Conservation (phyloP, 2,888 invertebrate genomes). For the Tinea semifulvella region DNA sequence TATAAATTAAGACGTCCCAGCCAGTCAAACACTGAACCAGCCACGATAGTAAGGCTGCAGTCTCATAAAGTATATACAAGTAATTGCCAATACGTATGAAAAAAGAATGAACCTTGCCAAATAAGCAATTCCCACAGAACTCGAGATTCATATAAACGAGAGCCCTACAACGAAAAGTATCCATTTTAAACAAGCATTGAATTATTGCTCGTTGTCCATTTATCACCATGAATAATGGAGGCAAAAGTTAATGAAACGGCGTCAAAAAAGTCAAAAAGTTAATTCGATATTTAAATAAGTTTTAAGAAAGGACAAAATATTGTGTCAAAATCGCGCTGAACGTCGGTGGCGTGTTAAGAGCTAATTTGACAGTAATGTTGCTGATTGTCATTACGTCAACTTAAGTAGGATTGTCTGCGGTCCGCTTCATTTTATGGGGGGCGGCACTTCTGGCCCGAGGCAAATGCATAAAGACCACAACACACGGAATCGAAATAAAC, state of each 20-base stretch:
- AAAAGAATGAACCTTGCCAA: no score
- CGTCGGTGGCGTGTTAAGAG: slow-evolving; percentile 4
- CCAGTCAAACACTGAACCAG: no score
- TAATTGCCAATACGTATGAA: no score
- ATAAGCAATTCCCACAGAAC: no score
- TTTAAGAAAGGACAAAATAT: slow-evolving; percentile 26
- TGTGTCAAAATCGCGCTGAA: slow-evolving; percentile 4
- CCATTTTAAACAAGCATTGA: slow-evolving; percentile 48
- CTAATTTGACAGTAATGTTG: slow-evolving; percentile 11
- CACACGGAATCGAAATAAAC: no score
- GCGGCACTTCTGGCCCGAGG: background rate
- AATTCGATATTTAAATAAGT: slow-evolving; percentile 59
- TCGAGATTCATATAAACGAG: no score
- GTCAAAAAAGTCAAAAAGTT: slow-evolving; percentile 61
- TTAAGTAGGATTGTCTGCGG: slow-evolving; percentile 9
- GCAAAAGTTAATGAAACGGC: slow-evolving; percentile 49
- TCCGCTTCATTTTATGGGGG: slow-evolving; percentile 7
- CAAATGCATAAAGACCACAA: background rate
- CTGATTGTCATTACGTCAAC: slow-evolving; percentile 11
- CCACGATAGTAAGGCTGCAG: no score
- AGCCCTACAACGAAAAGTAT: background rate
- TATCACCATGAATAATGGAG: slow-evolving; percentile 60
- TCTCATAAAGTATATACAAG: no score
- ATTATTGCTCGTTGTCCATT: slow-evolving; percentile 59
- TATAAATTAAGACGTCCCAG: no score